Percentiles rank a stretch among this genome's conserved stretches.
Conservation (phyloP, 2,797 vertebrate species). For the Notolepis coatsorum region DNA sequence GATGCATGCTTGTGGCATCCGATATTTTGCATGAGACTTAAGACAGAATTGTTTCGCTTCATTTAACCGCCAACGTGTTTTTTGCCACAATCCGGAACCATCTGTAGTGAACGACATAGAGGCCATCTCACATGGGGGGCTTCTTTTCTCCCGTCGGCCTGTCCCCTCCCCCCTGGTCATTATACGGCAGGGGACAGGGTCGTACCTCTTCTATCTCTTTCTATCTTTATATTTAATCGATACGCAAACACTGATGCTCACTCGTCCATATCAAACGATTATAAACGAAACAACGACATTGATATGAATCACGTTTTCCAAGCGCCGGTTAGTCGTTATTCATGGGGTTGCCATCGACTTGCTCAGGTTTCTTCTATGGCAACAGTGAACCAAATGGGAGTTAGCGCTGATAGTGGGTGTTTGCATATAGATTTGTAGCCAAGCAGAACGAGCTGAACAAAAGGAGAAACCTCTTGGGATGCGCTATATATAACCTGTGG, state of each 20-base stretch:
- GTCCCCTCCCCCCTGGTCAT: conserved; percentile 65
- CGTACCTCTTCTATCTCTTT: conserved; percentile 13
- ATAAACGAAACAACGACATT: conserved; percentile 31
- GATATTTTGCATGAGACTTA: conserved; percentile 83
- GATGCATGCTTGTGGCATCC: conserved; percentile 83
- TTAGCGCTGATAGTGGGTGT: conserved; percentile 62
- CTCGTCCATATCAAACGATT: conserved; percentile 50
- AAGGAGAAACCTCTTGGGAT: conserved; percentile 63
- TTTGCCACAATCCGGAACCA: conserved; percentile 31
- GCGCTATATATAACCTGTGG: conserved; percentile 69
- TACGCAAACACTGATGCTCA: conserved; percentile 48
- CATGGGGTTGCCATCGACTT: conserved; percentile 46
- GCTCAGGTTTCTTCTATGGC: conserved; percentile 69
- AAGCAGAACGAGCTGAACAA: conserved; percentile 63
- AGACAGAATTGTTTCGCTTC: conserved; percentile 72
- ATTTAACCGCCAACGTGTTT: conserved; percentile 50
- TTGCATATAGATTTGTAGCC: conserved; percentile 72
- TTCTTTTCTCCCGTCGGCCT: conserved; percentile 59
- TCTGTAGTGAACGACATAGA: conserved; percentile 46
- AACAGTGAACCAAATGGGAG: conserved; percentile 73
- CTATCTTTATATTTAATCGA: conserved; percentile 54
- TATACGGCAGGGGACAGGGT: conserved; percentile 16
- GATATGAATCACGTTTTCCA: conserved; percentile 40
- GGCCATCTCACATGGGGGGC: conserved; percentile 66
- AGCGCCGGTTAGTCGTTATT: conserved; percentile 45